Conservation (phyloP, 2,113 vertebrate species). For the Bubo scandiacus region DNA sequence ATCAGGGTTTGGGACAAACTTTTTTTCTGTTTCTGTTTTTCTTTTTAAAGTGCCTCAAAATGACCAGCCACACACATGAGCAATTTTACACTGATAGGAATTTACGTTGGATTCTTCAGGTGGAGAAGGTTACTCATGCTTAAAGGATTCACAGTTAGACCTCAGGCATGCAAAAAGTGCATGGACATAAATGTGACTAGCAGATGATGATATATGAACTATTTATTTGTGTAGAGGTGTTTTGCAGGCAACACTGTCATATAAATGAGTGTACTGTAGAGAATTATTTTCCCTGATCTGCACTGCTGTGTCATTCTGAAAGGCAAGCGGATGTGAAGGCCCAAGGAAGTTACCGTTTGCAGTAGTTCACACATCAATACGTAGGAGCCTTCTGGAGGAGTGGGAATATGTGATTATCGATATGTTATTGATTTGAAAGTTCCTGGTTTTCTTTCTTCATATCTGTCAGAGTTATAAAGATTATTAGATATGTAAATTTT, state of each 20-base stretch:
- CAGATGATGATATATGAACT: not conserved
- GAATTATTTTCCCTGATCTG: not conserved
- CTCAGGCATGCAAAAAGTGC: not conserved
- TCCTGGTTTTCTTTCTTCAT: not conserved
- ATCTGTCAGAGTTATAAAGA: not conserved
- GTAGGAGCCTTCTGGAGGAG: not conserved
- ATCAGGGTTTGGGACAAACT: not conserved
- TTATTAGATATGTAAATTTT: not conserved
- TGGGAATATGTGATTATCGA: not conserved
- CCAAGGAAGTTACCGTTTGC: not conserved
- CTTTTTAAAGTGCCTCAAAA: not conserved
- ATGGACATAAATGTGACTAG: not conserved
- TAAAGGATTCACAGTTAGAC: not conserved
- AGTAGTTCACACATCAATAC: not conserved
- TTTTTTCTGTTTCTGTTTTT: not conserved
- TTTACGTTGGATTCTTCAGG: not conserved
- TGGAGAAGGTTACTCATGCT: not conserved
- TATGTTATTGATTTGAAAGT: not conserved
- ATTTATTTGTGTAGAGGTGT: not conserved
- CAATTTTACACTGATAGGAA: not conserved
- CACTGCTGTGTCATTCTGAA: not conserved
- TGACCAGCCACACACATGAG: rapidly evolving
- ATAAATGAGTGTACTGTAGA: not conserved
- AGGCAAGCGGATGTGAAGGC: not conserved
- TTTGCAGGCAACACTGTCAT: not conserved